Percentiles rank a stretch among this genome's conserved stretches.
Evolutionary conservation across 1,140 invertebrate genomes (phyloP).

Genomic region (Acromyrmex charruanus): DNA sequence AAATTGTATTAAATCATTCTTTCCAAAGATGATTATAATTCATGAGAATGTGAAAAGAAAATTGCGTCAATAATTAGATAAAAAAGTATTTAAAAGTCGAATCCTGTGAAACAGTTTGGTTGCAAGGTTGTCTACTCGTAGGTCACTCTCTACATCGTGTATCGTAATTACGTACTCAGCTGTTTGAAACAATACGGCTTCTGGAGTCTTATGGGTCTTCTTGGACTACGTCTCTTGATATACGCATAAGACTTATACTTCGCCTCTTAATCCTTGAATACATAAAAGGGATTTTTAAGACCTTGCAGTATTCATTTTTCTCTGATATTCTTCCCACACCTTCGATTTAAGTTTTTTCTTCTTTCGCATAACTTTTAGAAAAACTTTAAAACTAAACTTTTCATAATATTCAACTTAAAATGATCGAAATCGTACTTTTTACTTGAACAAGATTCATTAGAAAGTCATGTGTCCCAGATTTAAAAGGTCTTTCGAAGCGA

Average conservation of each 20-base stretch:
- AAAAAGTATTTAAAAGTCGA: not conserved
- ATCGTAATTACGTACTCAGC: constrained; percentile 69
- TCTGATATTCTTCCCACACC: not conserved
- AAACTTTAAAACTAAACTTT: constrained; percentile 21
- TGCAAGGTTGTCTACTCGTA: constrained; percentile 23
- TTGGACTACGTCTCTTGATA: constrained; percentile 60
- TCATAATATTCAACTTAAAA: constrained; percentile 8
- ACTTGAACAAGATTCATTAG: constrained; percentile 14
- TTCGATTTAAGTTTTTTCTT: constrained; percentile 1
- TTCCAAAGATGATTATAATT: not conserved
- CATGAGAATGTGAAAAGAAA: not conserved
- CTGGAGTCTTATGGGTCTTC: constrained; percentile 81
- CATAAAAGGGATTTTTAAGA: not conserved
- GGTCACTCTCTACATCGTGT: not conserved
- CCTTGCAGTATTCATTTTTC: not conserved
- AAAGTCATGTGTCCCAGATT: not conserved
- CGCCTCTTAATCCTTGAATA: not conserved
- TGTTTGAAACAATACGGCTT: constrained; percentile 82
- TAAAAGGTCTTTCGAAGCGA: not conserved
- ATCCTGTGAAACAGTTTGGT: not conserved
- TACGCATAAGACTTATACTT: not conserved
- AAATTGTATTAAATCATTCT: not conserved
- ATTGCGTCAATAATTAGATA: constrained; percentile 20
- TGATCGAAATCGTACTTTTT: constrained; percentile 7
- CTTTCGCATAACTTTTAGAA: not conserved